phyloP scores from a whole-genome alignment of 2,888 invertebrate species.

The Amorpha juglandis region DNA sequence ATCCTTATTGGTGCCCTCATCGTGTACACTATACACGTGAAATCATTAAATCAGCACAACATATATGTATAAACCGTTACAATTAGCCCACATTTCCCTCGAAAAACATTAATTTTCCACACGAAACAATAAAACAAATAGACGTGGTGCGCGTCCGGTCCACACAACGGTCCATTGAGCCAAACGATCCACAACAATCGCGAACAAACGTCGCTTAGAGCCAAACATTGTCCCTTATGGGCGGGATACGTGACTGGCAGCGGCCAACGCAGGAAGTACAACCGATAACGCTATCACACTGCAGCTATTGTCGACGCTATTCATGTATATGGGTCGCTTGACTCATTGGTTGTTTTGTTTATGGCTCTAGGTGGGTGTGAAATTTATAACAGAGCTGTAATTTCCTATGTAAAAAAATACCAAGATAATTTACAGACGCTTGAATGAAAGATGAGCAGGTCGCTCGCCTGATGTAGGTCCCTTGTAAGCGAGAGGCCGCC shows the following conservation, averaged over 20 bases:
- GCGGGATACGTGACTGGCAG: conserved; percentile 55
- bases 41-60: no score
- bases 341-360: conserved; percentile 7
- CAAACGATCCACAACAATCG: conserved; percentile 39
- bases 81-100: conserved; percentile 13
- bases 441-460: no score
- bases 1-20: no score
- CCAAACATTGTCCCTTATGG: conserved; percentile 52
- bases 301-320: conserved; percentile 33
- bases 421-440: no score
- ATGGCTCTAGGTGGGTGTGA: background rate
- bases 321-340: conserved; percentile 38
- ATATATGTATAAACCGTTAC: background rate
- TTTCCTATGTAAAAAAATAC: no score
- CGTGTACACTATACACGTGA: no score
- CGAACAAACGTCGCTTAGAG: conserved; percentile 43
- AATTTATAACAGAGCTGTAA: background rate
- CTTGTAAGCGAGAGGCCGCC: no score
- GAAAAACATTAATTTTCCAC: conserved; percentile 28
- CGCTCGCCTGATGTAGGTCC: no score
- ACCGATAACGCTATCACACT: conserved; percentile 58
- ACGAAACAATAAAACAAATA: conserved; percentile 52
- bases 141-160: conserved; percentile 51
- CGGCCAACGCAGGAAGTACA: conserved; percentile 53
- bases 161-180: conserved; percentile 52